phyloP scores from a whole-genome alignment of 2,888 invertebrate genomes.

The Zaprionus bogoriensis region DNA sequence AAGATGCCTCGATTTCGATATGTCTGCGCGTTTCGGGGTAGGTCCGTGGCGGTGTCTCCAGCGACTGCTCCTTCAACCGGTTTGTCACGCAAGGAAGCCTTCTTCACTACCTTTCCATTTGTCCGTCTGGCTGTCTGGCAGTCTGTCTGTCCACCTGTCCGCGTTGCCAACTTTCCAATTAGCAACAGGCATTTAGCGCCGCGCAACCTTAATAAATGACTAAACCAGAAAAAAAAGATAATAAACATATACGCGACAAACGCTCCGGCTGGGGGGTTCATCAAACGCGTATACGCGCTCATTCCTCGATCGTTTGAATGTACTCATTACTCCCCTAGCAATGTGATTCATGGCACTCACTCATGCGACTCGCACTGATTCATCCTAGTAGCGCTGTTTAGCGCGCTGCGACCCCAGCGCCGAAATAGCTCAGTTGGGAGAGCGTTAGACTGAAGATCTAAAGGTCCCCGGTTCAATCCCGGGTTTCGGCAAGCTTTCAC shows the following conservation, averaged over 20 bases:
- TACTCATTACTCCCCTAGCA: not conserved
- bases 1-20: not conserved
- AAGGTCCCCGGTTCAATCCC: conserved; percentile 90
- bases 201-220: not conserved
- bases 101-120: not conserved
- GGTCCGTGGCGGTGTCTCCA: not conserved
- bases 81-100: not conserved
- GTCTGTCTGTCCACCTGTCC: not conserved
- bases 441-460: conserved; percentile 91
- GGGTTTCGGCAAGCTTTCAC: conserved; percentile 86
- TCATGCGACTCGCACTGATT: not conserved
- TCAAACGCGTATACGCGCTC: not conserved
- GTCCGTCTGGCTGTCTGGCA: too few relatives aligned
- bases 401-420: conserved; percentile 71
- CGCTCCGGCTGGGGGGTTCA: not conserved
- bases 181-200: not conserved
- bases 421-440: conserved; percentile 93
- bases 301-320: not conserved
- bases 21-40: not conserved
- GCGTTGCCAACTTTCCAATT: not conserved
- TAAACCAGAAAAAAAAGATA: not conserved
- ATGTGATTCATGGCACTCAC: not conserved
- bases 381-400: not conserved
- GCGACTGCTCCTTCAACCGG: not conserved
- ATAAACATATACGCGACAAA: not conserved